These are phyloP conservation scores for Semotilus atromaculatus DNA, from an alignment of 2,797 vertebrate species.

Conservation along the genomic window DNA sequence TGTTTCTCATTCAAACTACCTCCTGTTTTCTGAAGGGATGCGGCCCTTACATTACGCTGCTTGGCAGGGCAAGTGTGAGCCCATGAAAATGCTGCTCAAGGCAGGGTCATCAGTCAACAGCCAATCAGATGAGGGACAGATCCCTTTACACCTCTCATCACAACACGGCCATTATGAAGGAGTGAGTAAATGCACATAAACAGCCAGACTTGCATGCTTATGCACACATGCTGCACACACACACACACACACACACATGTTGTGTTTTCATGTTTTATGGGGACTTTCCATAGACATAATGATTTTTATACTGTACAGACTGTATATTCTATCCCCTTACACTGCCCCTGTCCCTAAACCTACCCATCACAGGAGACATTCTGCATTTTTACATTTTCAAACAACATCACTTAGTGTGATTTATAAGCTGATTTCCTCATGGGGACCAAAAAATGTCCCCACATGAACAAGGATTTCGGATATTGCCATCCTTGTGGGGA, in stretches of 20 bases:
- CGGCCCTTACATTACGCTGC: conserved; percentile 94
- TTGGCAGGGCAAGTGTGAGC: conserved; percentile 97
- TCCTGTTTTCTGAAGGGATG: conserved; percentile 83
- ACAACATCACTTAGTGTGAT: too few species aligned
- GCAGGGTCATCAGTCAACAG: conserved; percentile 93
- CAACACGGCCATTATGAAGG: conserved; percentile 98
- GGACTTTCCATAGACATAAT: too few species aligned
- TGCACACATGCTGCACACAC: neutral
- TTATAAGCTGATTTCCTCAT: too few species aligned
- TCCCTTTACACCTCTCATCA: conserved; percentile 93
- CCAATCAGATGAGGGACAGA: conserved; percentile 95
- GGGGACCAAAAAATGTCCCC: too few species aligned
- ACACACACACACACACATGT: conserved; percentile 6
- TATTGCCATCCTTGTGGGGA: too few species aligned
- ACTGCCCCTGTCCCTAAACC: too few species aligned
- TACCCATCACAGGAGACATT: too few species aligned
- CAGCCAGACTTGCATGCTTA: neutral
- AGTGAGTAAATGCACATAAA: conserved; percentile 71
- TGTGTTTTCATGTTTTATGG: too few species aligned
- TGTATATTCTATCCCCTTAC: too few species aligned
- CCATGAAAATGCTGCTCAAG: conserved; percentile 98
- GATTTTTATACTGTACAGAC: too few species aligned
- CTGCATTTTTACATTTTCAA: too few species aligned
- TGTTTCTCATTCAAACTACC: neutral
- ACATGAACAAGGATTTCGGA: too few species aligned